Conservation (phyloP, 2,113 vertebrate genomes). For the Charina bottae region DNA sequence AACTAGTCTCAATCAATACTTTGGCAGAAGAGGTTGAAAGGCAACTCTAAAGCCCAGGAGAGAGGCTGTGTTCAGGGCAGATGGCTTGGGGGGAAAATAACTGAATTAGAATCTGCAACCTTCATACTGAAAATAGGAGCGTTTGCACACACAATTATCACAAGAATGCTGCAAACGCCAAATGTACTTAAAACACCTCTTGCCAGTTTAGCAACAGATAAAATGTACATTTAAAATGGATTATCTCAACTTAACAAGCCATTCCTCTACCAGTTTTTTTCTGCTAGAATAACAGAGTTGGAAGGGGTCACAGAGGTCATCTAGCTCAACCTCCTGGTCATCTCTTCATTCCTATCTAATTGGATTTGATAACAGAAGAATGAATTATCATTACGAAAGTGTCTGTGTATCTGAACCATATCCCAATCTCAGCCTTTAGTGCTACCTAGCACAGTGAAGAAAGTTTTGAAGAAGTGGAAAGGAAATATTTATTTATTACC, state of each 20-base stretch:
- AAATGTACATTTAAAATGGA: slow-evolving; percentile 53
- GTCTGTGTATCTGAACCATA: not conserved
- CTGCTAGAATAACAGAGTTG: not conserved
- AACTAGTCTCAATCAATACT: slow-evolving; percentile 64
- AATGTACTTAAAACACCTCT: slow-evolving; percentile 21
- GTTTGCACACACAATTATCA: not conserved
- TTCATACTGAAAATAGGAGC: slow-evolving; percentile 24
- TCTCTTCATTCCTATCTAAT: not conserved
- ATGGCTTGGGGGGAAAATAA: slow-evolving; percentile 4
- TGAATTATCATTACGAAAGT: not conserved
- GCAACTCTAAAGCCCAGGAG: slow-evolving; percentile 53
- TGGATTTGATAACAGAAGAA: not conserved
- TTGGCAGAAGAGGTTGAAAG: slow-evolving; percentile 60
- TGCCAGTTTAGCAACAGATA: slow-evolving; percentile 16
- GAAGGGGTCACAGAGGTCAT: not conserved
- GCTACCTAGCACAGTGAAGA: not conserved
- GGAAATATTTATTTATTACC: not conserved
- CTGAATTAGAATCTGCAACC: slow-evolving; percentile 41
- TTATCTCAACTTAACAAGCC: slow-evolving; percentile 40
- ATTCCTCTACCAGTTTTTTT: slow-evolving; percentile 20
- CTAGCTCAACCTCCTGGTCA: not conserved
- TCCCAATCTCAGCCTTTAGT: not conserved
- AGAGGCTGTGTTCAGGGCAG: slow-evolving; percentile 27
- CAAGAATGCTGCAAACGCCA: slow-evolving; percentile 14
- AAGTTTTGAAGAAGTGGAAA: not conserved